phyloP scores from a whole-genome alignment of 2,888 invertebrate genomes.

The Perithous albicinctus region DNA sequence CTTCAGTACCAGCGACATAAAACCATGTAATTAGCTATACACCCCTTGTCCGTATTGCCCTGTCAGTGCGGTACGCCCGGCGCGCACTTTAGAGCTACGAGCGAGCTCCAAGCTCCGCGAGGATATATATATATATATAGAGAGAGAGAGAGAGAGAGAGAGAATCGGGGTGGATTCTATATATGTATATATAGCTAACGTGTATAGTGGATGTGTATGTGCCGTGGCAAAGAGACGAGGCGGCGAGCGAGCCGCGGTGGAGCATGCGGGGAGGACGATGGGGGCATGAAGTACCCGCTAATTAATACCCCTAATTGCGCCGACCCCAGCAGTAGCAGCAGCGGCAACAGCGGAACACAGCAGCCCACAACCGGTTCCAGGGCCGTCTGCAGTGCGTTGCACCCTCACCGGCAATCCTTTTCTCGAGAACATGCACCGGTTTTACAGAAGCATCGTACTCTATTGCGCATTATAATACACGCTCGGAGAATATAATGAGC shows the following conservation, averaged over 20 bases:
- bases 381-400: conserved; percentile 52
- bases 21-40: conserved; percentile 84
- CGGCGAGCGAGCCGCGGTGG: conserved; percentile 55
- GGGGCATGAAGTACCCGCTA: conserved; percentile 82
- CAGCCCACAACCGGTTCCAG: conserved; percentile 55
- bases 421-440: background rate
- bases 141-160: conserved; percentile 19
- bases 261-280: conserved; percentile 69
- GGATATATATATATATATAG: conserved; percentile 35
- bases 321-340: conserved; percentile 75
- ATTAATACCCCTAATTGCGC: conserved; percentile 85
- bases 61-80: conserved; percentile 75
- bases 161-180: background rate
- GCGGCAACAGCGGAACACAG: conserved; percentile 33
- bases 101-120: conserved; percentile 59
- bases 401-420: conserved; percentile 37
- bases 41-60: conserved; percentile 82
- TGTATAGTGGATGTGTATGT: conserved; percentile 46
- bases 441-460: background rate
- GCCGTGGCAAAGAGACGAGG: conserved; percentile 64
- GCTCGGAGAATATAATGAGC: background rate
- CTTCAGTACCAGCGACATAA: conserved; percentile 76
- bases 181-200: conserved; percentile 31
- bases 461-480: conserved; percentile 13
- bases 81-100: conserved; percentile 78